phyloP scores from a whole-genome alignment of 1,140 invertebrate species.

The Papilio machaon region DNA sequence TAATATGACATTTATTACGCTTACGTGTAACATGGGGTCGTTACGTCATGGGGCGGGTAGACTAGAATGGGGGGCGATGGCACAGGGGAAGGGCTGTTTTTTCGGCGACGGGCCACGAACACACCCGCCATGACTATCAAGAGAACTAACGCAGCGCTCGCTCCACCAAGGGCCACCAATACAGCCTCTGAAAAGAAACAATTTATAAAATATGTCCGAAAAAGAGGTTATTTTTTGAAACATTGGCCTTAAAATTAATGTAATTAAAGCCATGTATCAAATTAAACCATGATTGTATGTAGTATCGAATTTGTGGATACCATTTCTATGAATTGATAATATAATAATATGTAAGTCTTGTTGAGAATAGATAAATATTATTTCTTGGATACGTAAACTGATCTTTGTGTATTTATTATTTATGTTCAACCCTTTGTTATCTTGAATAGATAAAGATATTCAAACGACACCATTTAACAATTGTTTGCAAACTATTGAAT shows the following conservation, averaged over 20 bases:
- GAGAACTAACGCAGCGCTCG: conserved; percentile 70
- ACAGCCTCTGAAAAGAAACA: conserved; percentile 61
- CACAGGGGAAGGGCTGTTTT: conserved; percentile 70
- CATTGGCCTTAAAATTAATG: too few relatives aligned
- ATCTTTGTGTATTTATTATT: neutral
- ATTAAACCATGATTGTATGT: neutral
- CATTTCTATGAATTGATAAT: neutral
- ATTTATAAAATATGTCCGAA: neutral
- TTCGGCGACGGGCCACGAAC: conserved; percentile 69
- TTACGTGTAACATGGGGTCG: conserved; percentile 73
- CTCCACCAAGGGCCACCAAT: conserved; percentile 72
- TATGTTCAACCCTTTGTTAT: conserved; percentile 11
- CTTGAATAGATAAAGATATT: conserved; percentile 2
- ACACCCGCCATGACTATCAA: conserved; percentile 75
- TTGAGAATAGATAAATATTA: neutral
- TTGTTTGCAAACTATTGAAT: neutral
- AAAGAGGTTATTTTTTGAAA: too few relatives aligned
- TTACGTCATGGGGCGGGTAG: conserved; percentile 74
- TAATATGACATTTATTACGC: conserved; percentile 44
- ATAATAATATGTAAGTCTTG: neutral
- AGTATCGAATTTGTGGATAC: neutral
- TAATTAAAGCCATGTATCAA: neutral
- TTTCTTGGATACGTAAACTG: neutral
- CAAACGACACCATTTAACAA: conserved; percentile 18
- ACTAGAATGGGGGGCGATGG: conserved; percentile 74